These are phyloP conservation scores for Eledona agricola DNA, from an alignment of 2,888 invertebrate species.

Conservation along the genomic window DNA sequence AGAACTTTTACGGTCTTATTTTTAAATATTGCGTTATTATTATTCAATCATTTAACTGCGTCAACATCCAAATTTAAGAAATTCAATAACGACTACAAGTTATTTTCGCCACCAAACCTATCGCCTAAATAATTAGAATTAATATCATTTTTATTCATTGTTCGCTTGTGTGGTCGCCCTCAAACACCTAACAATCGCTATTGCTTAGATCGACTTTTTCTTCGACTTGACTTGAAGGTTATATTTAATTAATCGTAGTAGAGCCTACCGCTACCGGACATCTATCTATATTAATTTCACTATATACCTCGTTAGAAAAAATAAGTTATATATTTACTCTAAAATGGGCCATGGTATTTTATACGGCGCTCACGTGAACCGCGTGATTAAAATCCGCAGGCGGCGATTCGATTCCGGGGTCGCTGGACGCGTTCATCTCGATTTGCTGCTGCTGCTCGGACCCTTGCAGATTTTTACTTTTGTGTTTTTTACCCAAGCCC, in stretches of 20 bases:
- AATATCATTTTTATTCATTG: too few relatives aligned
- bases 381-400: constrained; percentile 50
- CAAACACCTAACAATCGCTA: too few relatives aligned
- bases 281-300: constrained; percentile 33
- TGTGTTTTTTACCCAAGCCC: constrained; percentile 71
- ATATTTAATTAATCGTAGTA: constrained; percentile 19
- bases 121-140: too few relatives aligned
- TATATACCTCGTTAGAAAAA: constrained; percentile 46
- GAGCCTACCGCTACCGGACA: constrained; percentile 18
- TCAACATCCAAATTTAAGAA: too few relatives aligned
- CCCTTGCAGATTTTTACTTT: constrained; percentile 49
- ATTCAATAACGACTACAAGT: too few relatives aligned
- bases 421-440: constrained; percentile 51
- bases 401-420: constrained; percentile 42
- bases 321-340: constrained; percentile 40
- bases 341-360: constrained; percentile 31
- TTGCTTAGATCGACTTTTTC: too few relatives aligned
- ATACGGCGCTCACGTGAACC: constrained; percentile 59
- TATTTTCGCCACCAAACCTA: too few relatives aligned
- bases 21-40: too few relatives aligned
- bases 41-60: too few relatives aligned
- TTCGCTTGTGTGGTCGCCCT: too few relatives aligned
- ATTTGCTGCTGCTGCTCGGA: constrained; percentile 41
- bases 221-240: constrained; percentile 14
- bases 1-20: too few relatives aligned